Base-by-base conservation (phyloP, 23 tunicate genomes). In the Ascidia mentula region DNA sequence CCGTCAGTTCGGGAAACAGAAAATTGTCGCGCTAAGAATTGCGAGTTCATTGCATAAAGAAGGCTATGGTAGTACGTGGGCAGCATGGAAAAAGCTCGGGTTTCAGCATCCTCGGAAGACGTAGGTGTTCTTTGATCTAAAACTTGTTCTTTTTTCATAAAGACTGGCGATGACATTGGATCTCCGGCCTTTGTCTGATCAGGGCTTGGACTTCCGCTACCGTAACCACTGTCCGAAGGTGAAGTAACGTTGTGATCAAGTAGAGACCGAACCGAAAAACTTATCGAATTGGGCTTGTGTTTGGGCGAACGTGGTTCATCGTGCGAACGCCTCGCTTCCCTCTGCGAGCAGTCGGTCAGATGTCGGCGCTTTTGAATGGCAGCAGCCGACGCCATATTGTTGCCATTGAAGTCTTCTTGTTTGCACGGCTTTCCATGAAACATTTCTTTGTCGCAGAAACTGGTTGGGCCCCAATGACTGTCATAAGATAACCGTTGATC, bases 201-300 rank as follows among this genome's bases (percentile, higher is more conserved):
- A 37, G 97, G 97, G 69, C 97, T 92, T 22, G 92, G 89, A 37
- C 97, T 87, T 0, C 85, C 88, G 74, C 97, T 92, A 36, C 97
- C 86, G 87, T 92, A 92, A 9, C 97, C 97, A 59, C 97, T 92
- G 40, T 92, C 97, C 1, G 92, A 81, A 32, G 97, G 87, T 0
- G 90, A 86, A 28, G 80, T 82, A 3, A 74, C 76, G 69, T 78
- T 88, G 39, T 82, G 87, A 38, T 81, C 90, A 42, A 87, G 72
- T 46, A 87, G 69, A n/a, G 73, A 72, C 38, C 75, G 39, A 36
- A 87, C 79, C 1, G 85, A 80, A 59, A 87, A 87, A 60, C 82
- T 80, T 26, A 28, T 86, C 36, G 20, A 24, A 32, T 72, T 72
- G 17, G 84, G 46, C 53, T 86, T 86, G 40, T 39, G 31, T 9